Evolutionary conservation across 2,888 invertebrate genomes (phyloP).

Genomic region (Parochlus steinenii): DNA sequence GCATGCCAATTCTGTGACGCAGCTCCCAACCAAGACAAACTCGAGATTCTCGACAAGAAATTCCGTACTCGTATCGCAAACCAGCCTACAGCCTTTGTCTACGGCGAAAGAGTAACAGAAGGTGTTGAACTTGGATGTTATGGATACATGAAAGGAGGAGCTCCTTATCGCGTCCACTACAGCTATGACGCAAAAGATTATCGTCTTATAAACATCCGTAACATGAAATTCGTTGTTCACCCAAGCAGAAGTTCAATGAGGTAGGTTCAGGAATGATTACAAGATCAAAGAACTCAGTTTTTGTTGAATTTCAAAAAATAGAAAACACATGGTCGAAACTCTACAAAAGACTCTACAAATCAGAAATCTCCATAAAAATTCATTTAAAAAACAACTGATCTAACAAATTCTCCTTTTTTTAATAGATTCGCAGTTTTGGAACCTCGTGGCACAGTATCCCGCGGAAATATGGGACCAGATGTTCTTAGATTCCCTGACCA

Average conservation of each 20-base stretch:
- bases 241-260: conserved; percentile 4
- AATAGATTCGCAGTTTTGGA: conserved; percentile 8
- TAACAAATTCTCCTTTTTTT: too few relatives aligned
- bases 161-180: conserved; percentile 8
- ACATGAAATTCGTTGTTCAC: conserved; percentile 9
- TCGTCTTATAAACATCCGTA: conserved; percentile 9
- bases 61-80: conserved; percentile 6
- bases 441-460: conserved; percentile 2
- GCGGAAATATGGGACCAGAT: conserved; percentile 6
- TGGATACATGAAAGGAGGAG: conserved; percentile 10
- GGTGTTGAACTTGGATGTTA: conserved; percentile 10
- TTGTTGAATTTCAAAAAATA: not conserved
- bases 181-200: conserved; percentile 9
- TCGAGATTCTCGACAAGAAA: conserved; percentile 6
- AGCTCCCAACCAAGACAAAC: conserved; percentile 1
- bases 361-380: not conserved
- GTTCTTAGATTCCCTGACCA: conserved; percentile 10
- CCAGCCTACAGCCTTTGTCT: conserved; percentile 6
- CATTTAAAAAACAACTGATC: too few relatives aligned
- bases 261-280: too few relatives aligned
- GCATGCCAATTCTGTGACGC: not conserved
- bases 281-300: too few relatives aligned
- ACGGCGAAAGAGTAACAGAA: not conserved
- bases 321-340: not conserved
- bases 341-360: too few relatives aligned